phyloP scores from a whole-genome alignment of 1,140 invertebrate species.

The Lepidurus couesii region DNA sequence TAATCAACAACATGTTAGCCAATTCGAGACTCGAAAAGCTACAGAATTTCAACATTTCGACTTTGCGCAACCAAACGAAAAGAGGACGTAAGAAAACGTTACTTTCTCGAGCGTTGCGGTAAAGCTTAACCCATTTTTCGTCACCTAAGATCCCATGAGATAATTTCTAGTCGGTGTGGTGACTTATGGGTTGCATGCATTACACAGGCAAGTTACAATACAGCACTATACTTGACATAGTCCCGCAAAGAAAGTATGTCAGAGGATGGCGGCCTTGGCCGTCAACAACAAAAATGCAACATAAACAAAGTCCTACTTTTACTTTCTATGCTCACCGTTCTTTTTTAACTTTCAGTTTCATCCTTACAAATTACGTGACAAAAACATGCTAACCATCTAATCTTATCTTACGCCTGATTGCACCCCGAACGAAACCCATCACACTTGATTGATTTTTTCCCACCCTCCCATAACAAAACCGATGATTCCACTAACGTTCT shows the following conservation, averaged over 20 bases:
- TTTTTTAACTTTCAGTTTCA: neutral
- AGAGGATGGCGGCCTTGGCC: neutral
- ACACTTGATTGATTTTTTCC: too few species aligned
- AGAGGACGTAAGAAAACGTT: neutral
- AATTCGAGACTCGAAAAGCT: neutral
- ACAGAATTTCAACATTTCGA: neutral
- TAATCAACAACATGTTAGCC: neutral
- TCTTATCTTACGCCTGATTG: too few species aligned
- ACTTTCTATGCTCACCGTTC: neutral
- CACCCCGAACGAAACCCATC: too few species aligned
- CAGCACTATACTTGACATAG: constrained; percentile 1
- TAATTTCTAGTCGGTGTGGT: neutral
- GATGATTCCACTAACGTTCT: too few species aligned
- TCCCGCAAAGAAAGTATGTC: neutral
- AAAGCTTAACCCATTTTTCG: constrained; percentile 7
- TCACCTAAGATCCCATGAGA: neutral
- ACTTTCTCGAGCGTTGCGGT: neutral
- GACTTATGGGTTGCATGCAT: neutral
- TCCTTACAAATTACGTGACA: neutral
- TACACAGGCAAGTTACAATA: neutral
- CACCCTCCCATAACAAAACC: too few species aligned
- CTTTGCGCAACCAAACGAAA: neutral
- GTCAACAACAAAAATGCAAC: neutral
- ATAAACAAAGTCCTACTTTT: neutral
- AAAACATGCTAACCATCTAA: too few species aligned